A percentile compares a stretch with the other conserved stretches of the same genome.
Evolutionary conservation across 2,113 vertebrate genomes (phyloP).

Genomic region (Phrynosoma platyrhinos): DNA sequence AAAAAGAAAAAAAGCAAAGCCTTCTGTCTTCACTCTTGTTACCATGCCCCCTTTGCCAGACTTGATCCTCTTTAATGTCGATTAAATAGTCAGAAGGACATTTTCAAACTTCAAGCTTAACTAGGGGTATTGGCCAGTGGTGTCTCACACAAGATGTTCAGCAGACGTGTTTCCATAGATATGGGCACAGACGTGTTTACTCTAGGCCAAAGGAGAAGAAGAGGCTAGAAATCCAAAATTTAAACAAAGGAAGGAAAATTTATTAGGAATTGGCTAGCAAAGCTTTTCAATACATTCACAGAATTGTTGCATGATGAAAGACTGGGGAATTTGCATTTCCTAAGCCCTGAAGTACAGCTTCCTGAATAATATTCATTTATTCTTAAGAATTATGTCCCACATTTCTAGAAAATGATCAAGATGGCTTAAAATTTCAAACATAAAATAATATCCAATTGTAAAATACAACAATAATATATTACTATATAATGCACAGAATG

Average conservation of each 20-base stretch:
- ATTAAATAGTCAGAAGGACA: constrained; percentile 17
- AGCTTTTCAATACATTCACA: not conserved
- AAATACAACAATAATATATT: not conserved
- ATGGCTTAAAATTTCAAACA: not conserved
- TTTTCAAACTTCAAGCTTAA: constrained; percentile 27
- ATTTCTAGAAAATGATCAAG: not conserved
- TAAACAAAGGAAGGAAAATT: not conserved
- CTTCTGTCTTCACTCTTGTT: constrained; percentile 17
- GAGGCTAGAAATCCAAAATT: not conserved
- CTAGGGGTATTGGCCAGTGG: not conserved
- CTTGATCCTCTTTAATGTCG: constrained; percentile 25
- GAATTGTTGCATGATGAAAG: not conserved
- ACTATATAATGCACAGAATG: too few species aligned
- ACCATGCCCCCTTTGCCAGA: not conserved
- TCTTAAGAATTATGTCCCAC: not conserved
- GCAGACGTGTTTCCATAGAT: constrained; percentile 7
- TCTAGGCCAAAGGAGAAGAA: not conserved
- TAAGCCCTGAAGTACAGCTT: not conserved
- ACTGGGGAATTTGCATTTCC: not conserved
- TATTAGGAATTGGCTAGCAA: not conserved
- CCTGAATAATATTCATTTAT: not conserved
- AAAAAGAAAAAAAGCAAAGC: not conserved
- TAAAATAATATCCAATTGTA: not conserved
- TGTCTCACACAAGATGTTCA: constrained; percentile 22
- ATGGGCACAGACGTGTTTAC: not conserved